These are phyloP conservation scores for Phenganax subtilis DNA, from an alignment of 92 coral and sea anemone species.

Conservation along the genomic window DNA sequence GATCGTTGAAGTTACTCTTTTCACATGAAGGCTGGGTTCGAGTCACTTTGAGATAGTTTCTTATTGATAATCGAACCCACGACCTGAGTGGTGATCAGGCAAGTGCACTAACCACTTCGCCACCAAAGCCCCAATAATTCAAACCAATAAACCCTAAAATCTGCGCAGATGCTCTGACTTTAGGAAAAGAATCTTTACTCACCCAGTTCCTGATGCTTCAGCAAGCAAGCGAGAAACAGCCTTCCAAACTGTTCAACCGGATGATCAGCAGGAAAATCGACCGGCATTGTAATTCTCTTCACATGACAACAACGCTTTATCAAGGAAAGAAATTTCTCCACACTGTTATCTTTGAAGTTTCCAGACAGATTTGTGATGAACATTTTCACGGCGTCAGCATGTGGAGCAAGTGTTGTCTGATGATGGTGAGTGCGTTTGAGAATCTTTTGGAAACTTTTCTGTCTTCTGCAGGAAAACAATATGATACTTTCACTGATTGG, in stretches of 20 bases:
- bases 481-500: conserved; percentile 47
- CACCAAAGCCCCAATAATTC: no score
- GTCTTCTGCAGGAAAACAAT: conserved; percentile 8
- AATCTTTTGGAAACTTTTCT: conserved; percentile 25
- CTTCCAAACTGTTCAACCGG: conserved; percentile 94
- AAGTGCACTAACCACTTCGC: no score
- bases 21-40: no score
- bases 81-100: no score
- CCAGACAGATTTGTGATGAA: conserved; percentile 35
- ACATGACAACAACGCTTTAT: conserved; percentile 79
- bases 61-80: no score
- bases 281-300: conserved; percentile 76
- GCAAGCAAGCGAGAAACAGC: conserved; percentile 73
- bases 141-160: no score
- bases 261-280: conserved; percentile 88
- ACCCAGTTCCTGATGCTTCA: conserved; percentile 96
- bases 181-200: conserved; percentile 9
- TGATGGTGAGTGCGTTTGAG: conserved; percentile 18
- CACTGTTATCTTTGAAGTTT: conserved; percentile 44
- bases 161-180: no score
- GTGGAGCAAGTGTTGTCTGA: conserved; percentile 11
- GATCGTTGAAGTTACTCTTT: no score
- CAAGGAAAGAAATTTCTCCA: conserved; percentile 70
- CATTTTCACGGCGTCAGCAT: conserved; percentile 26
- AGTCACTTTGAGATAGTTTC: no score